These are phyloP conservation scores for Pogona vitticeps DNA, from an alignment of 2,113 vertebrate genomes.

Conservation along the genomic window DNA sequence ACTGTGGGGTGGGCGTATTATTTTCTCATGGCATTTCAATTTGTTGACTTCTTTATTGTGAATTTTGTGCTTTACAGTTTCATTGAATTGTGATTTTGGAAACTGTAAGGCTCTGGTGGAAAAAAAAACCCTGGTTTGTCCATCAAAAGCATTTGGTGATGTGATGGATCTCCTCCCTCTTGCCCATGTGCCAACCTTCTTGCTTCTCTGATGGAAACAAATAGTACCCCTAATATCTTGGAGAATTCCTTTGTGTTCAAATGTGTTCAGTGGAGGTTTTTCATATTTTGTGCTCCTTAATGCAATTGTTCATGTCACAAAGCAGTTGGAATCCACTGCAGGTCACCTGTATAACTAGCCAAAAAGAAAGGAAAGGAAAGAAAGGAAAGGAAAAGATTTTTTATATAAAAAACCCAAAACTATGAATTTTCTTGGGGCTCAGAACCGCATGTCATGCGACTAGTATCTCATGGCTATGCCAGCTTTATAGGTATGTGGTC, in stretches of 20 bases:
- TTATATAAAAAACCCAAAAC: background rate
- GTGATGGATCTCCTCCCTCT: background rate
- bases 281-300: background rate
- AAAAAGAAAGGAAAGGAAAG: background rate
- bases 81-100: background rate
- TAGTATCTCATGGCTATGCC: background rate
- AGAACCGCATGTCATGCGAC: background rate
- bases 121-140: background rate
- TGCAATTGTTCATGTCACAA: background rate
- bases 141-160: background rate
- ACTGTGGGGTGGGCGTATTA: background rate
- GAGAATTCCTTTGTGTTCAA: background rate
- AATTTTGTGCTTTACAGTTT: background rate
- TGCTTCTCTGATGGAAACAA: background rate
- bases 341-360: background rate
- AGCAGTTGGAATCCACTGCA: background rate
- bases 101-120: background rate
- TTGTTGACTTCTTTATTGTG: background rate
- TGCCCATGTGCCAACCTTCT: background rate
- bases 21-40: background rate
- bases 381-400: too few species aligned
- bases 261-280: background rate
- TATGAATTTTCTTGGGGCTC: too few species aligned
- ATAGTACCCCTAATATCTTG: background rate
- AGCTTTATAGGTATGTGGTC: background rate